phyloP scores from a whole-genome alignment of 2,888 invertebrate genomes.

The Diarsia mendica region DNA sequence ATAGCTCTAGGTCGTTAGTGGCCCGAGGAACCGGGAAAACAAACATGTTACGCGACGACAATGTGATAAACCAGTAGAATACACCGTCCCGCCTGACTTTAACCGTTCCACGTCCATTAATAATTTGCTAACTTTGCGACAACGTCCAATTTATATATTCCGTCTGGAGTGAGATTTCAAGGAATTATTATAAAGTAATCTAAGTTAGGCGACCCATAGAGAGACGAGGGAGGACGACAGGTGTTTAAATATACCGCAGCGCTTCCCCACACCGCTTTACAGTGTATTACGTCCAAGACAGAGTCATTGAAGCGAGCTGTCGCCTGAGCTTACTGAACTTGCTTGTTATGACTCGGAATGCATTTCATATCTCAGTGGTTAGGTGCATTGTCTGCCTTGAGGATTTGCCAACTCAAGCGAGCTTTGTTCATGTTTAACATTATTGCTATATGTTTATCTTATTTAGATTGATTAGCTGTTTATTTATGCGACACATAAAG shows the following conservation, averaged over 20 bases:
- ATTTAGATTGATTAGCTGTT: slow-evolving; percentile 28
- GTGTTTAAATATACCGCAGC: slow-evolving; percentile 85
- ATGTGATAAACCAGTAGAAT: slow-evolving; percentile 79
- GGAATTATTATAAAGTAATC: slow-evolving; percentile 89
- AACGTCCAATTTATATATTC: slow-evolving; percentile 84
- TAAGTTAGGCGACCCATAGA: slow-evolving; percentile 85
- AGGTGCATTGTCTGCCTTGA: slow-evolving; percentile 45
- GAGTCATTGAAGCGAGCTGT: slow-evolving; percentile 77
- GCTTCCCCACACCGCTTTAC: slow-evolving; percentile 74
- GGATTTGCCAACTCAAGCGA: slow-evolving; percentile 41
- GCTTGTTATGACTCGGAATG: slow-evolving; percentile 61
- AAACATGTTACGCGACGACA: slow-evolving; percentile 74
- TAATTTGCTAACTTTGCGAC: slow-evolving; percentile 82
- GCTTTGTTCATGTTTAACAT: slow-evolving; percentile 27
- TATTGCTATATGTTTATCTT: slow-evolving; percentile 21
- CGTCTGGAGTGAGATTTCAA: slow-evolving; percentile 82
- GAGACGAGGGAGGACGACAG: slow-evolving; percentile 83
- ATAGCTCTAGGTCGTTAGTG: slow-evolving; percentile 79
- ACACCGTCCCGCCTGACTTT: slow-evolving; percentile 71
- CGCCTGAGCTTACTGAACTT: slow-evolving; percentile 76
- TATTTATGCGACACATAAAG: slow-evolving; percentile 15
- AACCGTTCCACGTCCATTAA: slow-evolving; percentile 78
- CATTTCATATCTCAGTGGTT: slow-evolving; percentile 47
- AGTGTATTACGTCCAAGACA: slow-evolving; percentile 76
- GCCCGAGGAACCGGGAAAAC: slow-evolving; percentile 75